These are phyloP conservation scores for Cyrtodaria siliqua DNA, from an alignment of 2,888 invertebrate genomes.

Conservation along the genomic window DNA sequence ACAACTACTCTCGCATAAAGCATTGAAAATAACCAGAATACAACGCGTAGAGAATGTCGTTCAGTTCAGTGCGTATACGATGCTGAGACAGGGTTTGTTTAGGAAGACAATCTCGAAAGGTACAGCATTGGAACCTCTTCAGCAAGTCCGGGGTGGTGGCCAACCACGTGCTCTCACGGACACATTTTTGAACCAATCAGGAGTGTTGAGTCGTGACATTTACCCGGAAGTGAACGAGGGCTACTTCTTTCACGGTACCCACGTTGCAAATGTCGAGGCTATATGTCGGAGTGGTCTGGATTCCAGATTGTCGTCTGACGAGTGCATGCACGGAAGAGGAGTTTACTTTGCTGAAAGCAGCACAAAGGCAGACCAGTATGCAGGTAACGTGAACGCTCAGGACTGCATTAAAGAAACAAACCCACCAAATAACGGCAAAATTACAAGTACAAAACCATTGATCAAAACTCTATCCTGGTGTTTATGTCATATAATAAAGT, in stretches of 20 bases:
- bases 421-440: too few species aligned
- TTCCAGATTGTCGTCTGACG: constrained; percentile 7
- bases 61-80: constrained; percentile 5
- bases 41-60: constrained; percentile 4
- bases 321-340: constrained; percentile 14
- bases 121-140: background rate
- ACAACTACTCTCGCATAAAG: background rate
- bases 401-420: too few species aligned
- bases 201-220: background rate
- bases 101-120: constrained; percentile 10
- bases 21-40: background rate
- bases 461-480: too few species aligned
- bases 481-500: too few species aligned
- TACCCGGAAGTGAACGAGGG: constrained; percentile 14
- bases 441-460: too few species aligned
- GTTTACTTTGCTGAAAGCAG: constrained; percentile 16
- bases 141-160: background rate
- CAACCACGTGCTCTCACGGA: constrained; percentile 2
- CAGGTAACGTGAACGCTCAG: constrained; percentile 7
- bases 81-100: background rate
- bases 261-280: background rate
- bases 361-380: constrained; percentile 19
- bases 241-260: constrained; percentile 10
- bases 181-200: background rate
- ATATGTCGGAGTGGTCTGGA: background rate